phyloP scores from a whole-genome alignment of 2,113 vertebrate genomes.

The Clupea harengus region DNA sequence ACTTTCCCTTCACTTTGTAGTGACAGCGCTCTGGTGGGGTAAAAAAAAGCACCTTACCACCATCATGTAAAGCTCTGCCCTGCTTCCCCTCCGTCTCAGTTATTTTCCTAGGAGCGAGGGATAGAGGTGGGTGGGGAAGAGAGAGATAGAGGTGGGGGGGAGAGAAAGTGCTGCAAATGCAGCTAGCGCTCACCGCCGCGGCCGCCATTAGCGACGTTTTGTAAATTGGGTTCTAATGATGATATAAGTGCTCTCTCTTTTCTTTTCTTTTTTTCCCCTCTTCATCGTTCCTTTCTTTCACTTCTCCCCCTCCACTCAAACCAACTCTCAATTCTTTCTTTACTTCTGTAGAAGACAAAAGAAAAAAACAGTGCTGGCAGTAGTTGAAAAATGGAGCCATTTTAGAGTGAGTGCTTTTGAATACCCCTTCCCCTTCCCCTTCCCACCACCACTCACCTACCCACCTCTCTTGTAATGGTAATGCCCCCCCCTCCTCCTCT shows the following conservation, averaged over 20 bases:
- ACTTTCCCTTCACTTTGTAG: conserved; percentile 3
- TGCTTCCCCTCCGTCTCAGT: conserved; percentile 17
- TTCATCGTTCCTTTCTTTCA: background rate
- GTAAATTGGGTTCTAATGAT: conserved; percentile 62
- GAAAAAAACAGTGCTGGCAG: conserved; percentile 53
- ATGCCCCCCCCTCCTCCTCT: conserved; percentile 36
- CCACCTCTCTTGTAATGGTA: conserved; percentile 43
- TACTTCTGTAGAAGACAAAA: background rate
- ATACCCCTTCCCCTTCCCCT: background rate
- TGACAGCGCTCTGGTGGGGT: conserved; percentile 27
- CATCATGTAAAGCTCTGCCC: conserved; percentile 21
- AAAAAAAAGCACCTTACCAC: conserved; percentile 21
- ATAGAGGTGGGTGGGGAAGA: conserved; percentile 15
- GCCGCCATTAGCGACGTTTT: conserved; percentile 30
- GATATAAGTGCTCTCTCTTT: conserved; percentile 59
- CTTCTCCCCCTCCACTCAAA: background rate
- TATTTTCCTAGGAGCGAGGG: conserved; percentile 9
- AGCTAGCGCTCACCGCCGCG: conserved; percentile 50
- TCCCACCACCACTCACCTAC: background rate
- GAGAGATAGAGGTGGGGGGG: too few relatives aligned
- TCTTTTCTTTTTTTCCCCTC: conserved; percentile 42
- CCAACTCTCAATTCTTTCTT: background rate
- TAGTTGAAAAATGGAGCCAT: conserved; percentile 60
- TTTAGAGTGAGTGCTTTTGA: conserved; percentile 50
- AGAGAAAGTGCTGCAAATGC: conserved; percentile 33